A percentile compares a stretch with the other conserved stretches of the same genome.
Conservation (phyloP, 2,113 vertebrate genomes). For the Merops nubicus region DNA sequence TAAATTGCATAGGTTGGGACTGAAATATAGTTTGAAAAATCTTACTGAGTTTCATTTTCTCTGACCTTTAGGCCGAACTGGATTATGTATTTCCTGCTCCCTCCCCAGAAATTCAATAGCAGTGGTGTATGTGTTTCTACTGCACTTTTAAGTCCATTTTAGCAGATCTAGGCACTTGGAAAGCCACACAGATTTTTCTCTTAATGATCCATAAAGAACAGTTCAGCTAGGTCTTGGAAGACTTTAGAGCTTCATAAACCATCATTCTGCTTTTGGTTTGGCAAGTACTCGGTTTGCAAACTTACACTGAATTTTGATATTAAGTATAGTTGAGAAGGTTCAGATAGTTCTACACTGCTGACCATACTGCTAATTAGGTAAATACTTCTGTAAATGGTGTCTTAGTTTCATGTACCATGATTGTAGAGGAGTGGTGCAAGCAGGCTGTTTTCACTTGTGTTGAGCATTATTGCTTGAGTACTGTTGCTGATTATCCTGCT, state of each 20-base stretch:
- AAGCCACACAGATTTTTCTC: background rate
- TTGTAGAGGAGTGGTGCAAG: background rate
- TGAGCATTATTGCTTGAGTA: background rate
- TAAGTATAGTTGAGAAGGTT: background rate
- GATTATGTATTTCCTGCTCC: background rate
- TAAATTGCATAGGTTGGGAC: background rate
- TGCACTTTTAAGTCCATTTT: background rate
- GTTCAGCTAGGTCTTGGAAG: background rate
- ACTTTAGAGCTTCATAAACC: background rate
- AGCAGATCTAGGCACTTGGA: background rate
- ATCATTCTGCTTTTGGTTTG: background rate
- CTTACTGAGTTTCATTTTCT: background rate
- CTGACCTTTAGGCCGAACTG: background rate
- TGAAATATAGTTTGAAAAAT: background rate
- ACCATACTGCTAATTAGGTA: background rate
- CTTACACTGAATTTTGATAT: background rate
- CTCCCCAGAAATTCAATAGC: background rate
- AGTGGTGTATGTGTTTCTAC: background rate
- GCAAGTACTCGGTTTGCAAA: background rate
- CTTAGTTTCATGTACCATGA: background rate
- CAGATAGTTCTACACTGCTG: background rate
- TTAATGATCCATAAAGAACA: background rate
- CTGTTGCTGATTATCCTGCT: background rate
- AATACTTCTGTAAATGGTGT: background rate
- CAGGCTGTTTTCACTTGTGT: background rate